phyloP scores from a whole-genome alignment of 2,113 vertebrate species.

The Cebus imitator region DNA sequence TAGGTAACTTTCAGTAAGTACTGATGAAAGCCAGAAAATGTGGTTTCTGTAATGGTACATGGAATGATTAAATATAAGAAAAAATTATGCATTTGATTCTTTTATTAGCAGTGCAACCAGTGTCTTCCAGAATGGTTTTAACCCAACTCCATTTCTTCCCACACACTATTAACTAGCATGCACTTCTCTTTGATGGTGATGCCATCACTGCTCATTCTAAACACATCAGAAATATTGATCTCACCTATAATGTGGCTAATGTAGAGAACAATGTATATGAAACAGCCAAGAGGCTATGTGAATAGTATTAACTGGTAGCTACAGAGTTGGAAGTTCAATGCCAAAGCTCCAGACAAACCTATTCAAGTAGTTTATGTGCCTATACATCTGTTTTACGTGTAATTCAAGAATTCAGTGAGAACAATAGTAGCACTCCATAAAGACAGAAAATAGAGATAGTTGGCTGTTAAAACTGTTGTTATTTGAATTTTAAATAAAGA shows the following conservation, averaged over 20 bases:
- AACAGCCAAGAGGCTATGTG: slow-evolving; percentile 91
- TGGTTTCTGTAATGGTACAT: slow-evolving; percentile 92
- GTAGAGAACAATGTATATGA: slow-evolving; percentile 94
- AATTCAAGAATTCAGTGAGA: slow-evolving; percentile 95
- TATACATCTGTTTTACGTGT: slow-evolving; percentile 92
- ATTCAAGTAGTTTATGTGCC: slow-evolving; percentile 91
- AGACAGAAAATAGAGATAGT: slow-evolving; percentile 84
- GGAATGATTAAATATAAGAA: slow-evolving; percentile 93
- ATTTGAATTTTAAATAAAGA: slow-evolving; percentile 89
- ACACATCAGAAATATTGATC: slow-evolving; percentile 96
- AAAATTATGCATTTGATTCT: slow-evolving; percentile 91
- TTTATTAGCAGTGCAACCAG: slow-evolving; percentile 91
- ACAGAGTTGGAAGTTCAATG: slow-evolving; percentile 90
- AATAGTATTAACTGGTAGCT: slow-evolving; percentile 89
- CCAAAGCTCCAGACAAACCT: slow-evolving; percentile 87
- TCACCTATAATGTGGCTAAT: slow-evolving; percentile 92
- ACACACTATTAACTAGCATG: slow-evolving; percentile 93
- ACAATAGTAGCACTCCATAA: slow-evolving; percentile 90
- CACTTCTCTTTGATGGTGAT: slow-evolving; percentile 94
- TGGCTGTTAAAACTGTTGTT: slow-evolving; percentile 89
- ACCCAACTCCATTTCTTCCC: slow-evolving; percentile 92
- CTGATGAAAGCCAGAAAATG: slow-evolving; percentile 91
- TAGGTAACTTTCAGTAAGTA: slow-evolving; percentile 92
- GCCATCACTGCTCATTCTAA: slow-evolving; percentile 95
- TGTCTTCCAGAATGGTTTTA: slow-evolving; percentile 93